A percentile compares a stretch with the other conserved stretches of the same genome.
phyloP scores from a whole-genome alignment of 2,113 vertebrate species.

The Kryptolebias marmoratus region DNA sequence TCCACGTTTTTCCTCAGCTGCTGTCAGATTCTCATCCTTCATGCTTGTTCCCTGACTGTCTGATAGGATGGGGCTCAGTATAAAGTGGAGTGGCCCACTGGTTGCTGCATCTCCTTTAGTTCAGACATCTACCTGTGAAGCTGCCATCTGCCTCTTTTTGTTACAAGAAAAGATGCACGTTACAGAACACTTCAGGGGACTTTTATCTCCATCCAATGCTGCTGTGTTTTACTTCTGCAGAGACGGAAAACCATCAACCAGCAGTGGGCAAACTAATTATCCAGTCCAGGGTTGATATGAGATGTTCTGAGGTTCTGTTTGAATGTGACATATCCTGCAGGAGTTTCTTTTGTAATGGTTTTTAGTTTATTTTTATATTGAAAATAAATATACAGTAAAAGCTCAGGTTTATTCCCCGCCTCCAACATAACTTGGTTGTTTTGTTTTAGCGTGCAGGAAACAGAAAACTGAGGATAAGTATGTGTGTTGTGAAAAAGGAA shows the following conservation, averaged over 20 bases:
- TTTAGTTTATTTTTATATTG: constrained; percentile 8
- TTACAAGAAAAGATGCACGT: background rate
- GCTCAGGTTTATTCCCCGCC: too few relatives aligned
- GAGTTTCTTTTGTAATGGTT: background rate
- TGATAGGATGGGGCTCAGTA: too few relatives aligned
- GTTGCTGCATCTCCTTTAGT: background rate
- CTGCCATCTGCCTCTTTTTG: too few relatives aligned
- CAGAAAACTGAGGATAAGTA: background rate
- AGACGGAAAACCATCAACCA: background rate
- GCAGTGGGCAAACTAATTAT: background rate
- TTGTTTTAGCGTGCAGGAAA: background rate
- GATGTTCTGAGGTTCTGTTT: constrained; percentile 22
- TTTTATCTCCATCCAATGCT: background rate
- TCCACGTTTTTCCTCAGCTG: too few relatives aligned
- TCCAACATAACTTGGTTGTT: too few relatives aligned
- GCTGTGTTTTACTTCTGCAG: constrained; percentile 2
- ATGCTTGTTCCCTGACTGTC: too few relatives aligned
- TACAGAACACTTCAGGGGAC: background rate
- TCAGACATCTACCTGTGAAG: background rate
- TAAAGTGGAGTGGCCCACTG: background rate
- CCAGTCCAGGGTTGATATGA: constrained; percentile 23
- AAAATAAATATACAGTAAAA: background rate
- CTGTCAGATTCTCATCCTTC: too few relatives aligned
- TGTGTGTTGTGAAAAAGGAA: background rate
- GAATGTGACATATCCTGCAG: background rate